Evolutionary conservation across 2,113 vertebrate species (phyloP), one percentile per base, ranked within the genome.

Genomic region (Leucopsar rothschildi): DNA sequence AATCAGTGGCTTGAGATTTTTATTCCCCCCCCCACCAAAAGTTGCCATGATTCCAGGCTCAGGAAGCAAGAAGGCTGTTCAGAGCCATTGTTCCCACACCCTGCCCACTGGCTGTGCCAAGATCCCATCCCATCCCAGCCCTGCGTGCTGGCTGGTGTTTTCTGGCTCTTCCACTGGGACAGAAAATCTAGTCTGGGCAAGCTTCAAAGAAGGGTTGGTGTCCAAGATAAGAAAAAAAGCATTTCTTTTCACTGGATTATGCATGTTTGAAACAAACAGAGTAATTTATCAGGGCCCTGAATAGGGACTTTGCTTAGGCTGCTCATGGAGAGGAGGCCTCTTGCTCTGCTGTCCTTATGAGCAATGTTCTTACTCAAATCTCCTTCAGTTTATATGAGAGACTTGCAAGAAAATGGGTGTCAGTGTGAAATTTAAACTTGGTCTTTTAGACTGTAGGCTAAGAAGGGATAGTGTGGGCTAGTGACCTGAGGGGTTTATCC

Each of bases 171-270:
- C 78, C 64, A 84, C 52, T 49, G 60, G 84, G 52, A 96, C 79
- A 88, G 63, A 92, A 93, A 94, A 86, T 88, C 82, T 82, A 77
- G 90, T 72, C 94, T 88, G 85, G 79, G 79, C 92, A 91, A 86
- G 90, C 84, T 93, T 93, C 75, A 88, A 55, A 92, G 76, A 70
- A 39, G 61, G 17, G 0, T 88, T 95, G 68, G 53, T 93, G 88
- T 92, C 84, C 85, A 92, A 94, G 72, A 96, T 92, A 93, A 89
- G 63, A 29, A 92, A 88, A 80, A 84, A 70, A 45, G 19, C 35
- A 39, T 87, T 96, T 96, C 44, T 79, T 90, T 72, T 93, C 60
- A 60, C n/a, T 92, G 85, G 68, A 64, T 86, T 86, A 31, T 52
- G 31, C 6, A 0, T 68, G 72, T 88, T 94, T 1, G 5, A 83